Conservation (phyloP, 1,140 invertebrate genomes). For the Onthophagus taurus region DNA sequence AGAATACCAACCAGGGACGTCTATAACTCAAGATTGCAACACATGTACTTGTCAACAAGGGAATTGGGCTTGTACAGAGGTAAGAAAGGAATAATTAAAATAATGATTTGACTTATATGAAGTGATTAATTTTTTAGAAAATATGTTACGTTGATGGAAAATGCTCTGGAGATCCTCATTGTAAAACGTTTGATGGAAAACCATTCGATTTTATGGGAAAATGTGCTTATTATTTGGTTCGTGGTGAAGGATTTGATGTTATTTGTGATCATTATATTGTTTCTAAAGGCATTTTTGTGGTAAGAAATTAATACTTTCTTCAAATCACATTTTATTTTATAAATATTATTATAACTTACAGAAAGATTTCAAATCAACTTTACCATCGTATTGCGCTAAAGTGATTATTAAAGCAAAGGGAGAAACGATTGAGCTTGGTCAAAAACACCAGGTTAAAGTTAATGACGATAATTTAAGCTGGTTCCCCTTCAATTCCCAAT, state of each 20-base stretch:
- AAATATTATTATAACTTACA: no score
- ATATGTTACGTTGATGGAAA: slow-evolving; percentile 28
- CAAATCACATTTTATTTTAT: neutral
- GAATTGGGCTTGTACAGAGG: slow-evolving; percentile 67
- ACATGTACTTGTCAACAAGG: slow-evolving; percentile 67
- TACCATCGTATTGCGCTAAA: neutral
- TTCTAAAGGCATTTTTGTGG: neutral
- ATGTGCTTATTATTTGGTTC: slow-evolving; percentile 67
- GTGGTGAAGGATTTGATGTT: neutral
- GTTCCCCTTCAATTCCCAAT: neutral
- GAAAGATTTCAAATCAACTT: neutral
- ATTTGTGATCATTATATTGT: neutral
- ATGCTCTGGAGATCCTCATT: slow-evolving; percentile 80
- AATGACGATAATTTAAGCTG: neutral
- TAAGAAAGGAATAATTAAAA: slow-evolving; percentile 16
- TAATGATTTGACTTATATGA: slow-evolving; percentile 3
- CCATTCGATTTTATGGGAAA: slow-evolving; percentile 79
- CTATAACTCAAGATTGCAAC: slow-evolving; percentile 72
- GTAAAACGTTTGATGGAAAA: slow-evolving; percentile 79
- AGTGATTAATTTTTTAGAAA: neutral
- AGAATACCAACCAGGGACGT: slow-evolving; percentile 58
- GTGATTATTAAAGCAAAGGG: neutral
- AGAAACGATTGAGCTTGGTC: neutral
- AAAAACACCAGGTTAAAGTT: neutral
- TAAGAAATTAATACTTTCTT: neutral